Conservation (phyloP, 2,888 invertebrate species). For the Polymixis lichenea region DNA sequence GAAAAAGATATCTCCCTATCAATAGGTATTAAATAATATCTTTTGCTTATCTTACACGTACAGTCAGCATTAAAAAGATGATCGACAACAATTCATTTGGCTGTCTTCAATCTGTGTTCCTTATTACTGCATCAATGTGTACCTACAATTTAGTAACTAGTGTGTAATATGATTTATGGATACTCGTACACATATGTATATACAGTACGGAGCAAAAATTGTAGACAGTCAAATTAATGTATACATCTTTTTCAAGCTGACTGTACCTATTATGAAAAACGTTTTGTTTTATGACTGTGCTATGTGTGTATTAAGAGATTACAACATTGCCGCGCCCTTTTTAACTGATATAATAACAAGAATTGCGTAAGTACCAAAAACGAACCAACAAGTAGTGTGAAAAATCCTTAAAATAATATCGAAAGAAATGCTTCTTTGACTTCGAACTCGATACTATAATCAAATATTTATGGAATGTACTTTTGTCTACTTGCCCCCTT, state of each 20-base stretch:
- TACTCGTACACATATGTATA: neutral
- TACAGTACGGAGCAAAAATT: neutral
- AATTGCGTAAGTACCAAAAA: neutral
- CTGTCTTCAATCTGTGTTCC: neutral
- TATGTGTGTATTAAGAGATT: conserved; percentile 1
- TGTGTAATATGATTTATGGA: neutral
- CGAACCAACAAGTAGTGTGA: neutral
- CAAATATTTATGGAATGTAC: too few relatives aligned
- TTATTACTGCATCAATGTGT: neutral
- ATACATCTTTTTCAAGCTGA: neutral
- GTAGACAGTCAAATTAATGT: neutral
- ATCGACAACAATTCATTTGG: neutral
- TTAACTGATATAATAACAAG: neutral
- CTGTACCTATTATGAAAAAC: neutral
- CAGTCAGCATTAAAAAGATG: neutral
- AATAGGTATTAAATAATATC: conserved; percentile 9
- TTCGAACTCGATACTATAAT: neutral
- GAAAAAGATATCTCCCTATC: conserved; percentile 3
- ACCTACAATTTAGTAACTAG: neutral
- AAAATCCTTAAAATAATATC: neutral
- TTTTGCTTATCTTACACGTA: conserved; percentile 15
- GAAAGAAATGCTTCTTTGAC: neutral
- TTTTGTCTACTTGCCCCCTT: neutral
- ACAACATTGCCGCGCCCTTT: conserved; percentile 4
- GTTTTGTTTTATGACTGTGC: conserved; percentile 12